Percentiles rank a stretch among this genome's conserved stretches.
These are phyloP conservation scores for Potamilus streckersoni DNA, from an alignment of 1,140 invertebrate genomes.

Conservation along the genomic window DNA sequence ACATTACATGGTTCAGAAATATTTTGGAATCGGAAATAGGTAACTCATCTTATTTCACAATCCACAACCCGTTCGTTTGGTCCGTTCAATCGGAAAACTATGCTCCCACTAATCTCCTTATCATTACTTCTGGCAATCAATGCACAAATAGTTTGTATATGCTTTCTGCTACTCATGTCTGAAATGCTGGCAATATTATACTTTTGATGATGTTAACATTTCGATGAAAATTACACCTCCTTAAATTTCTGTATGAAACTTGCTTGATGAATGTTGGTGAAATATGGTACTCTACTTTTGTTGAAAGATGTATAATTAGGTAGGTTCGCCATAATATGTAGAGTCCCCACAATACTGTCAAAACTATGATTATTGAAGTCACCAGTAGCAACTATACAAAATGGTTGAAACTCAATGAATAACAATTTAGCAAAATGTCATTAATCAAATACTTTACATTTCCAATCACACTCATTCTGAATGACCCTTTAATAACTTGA, in stretches of 20 bases:
- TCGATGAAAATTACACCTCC: background rate
- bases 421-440: too few species aligned
- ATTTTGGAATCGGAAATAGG: conserved; percentile 11
- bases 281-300: conserved; percentile 15
- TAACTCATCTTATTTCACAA: conserved; percentile 3
- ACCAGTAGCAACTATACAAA: background rate
- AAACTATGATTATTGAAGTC: conserved; percentile 28
- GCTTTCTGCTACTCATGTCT: background rate
- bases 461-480: too few species aligned
- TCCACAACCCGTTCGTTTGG: background rate
- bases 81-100: conserved; percentile 8
- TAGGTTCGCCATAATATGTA: conserved; percentile 17
- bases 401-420: too few species aligned
- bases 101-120: conserved; percentile 6
- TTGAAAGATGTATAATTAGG: conserved; percentile 35
- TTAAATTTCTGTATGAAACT: conserved; percentile 6
- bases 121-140: conserved; percentile 5
- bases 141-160: background rate
- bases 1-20: background rate
- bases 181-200: background rate
- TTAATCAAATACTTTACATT: too few species aligned
- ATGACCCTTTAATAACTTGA: too few species aligned
- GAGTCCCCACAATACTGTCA: conserved; percentile 9
- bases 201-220: background rate
- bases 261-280: background rate